phyloP scores from a whole-genome alignment of 2,113 vertebrate species.

The Siniperca chuatsi region DNA sequence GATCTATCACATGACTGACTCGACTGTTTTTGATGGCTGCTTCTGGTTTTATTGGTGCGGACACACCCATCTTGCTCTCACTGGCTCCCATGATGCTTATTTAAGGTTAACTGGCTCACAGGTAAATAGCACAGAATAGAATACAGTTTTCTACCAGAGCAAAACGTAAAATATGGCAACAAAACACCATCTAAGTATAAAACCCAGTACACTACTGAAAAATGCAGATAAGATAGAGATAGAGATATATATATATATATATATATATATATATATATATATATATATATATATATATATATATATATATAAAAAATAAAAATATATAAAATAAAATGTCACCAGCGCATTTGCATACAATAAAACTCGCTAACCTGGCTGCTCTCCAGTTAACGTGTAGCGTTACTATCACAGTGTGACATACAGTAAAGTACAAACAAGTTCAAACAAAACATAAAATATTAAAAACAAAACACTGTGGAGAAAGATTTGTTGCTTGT shows the following conservation, averaged over 20 bases:
- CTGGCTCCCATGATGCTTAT: constrained; percentile 86
- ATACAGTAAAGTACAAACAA: background rate
- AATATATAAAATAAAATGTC: background rate
- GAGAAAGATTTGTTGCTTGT: too few species aligned
- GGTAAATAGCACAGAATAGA: background rate
- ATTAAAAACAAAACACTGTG: background rate
- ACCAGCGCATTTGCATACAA: background rate
- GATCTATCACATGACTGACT: constrained; percentile 84
- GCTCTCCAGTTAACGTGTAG: background rate
- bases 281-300: too few species aligned
- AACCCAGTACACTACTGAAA: background rate
- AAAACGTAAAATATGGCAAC: background rate
- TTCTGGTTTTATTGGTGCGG: constrained; percentile 75
- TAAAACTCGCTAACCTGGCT: background rate
- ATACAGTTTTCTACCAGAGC: background rate
- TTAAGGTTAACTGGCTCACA: constrained; percentile 2
- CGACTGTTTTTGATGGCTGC: constrained; percentile 72
- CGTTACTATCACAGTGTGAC: background rate
- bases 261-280: too few species aligned
- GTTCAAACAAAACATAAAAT: background rate
- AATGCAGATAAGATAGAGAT: too few species aligned
- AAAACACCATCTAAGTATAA: background rate
- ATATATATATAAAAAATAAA: too few species aligned
- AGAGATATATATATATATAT: too few species aligned
- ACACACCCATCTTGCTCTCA: constrained; percentile 83